Base-by-base conservation (phyloP, 2,113 vertebrate genomes). In the Ophiodon elongatus region DNA sequence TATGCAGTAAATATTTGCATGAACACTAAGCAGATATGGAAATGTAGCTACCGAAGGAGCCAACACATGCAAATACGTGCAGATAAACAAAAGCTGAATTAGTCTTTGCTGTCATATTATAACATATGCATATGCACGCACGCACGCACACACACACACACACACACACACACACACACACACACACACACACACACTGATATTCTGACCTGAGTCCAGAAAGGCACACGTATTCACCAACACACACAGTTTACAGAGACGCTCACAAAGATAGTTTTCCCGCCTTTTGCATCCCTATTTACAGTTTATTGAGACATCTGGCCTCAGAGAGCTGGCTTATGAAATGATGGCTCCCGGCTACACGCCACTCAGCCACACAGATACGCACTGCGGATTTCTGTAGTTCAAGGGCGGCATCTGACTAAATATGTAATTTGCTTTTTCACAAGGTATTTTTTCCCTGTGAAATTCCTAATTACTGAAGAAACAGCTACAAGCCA, bases 261-360 rank as follows among this genome's bases (percentile, higher is more conserved):
- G 39, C 57, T 39, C 65, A 27, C 39, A 47, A 25, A 37, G 33
- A 74, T 60, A 67, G 35, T 82, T 47, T 66, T 50, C 54, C 29
- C 4, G 57, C 73, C 31, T 74, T 59, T 65, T 25, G 74, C 8
- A 0, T 63, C 70, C 41, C 52, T 63, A 1, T 79, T 74, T 60
- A 60, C 2, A 41, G 59, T 60, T 63, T 63, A 71, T 43, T 62
- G 23, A 31, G 59, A 64, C 25, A 57, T 66, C 57, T 77, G 47
- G n/a, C 8, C 8, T 66, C 73, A 54, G 59, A 76, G 57, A 39
- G 45, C 54, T 68, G 19, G 39, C 62, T 67, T 45, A 47, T 59
- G 43, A 72, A 88, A 68, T 6, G 6, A 74, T 50, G 17, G 8
- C 76, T 52, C 14, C 47, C 11, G 63, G 66, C 66, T 62, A 50